These are phyloP conservation scores for Lycopodina hypogea DNA, from an alignment of 37 sponge, comb jelly and placozoan genomes.

Conservation along the genomic window DNA sequence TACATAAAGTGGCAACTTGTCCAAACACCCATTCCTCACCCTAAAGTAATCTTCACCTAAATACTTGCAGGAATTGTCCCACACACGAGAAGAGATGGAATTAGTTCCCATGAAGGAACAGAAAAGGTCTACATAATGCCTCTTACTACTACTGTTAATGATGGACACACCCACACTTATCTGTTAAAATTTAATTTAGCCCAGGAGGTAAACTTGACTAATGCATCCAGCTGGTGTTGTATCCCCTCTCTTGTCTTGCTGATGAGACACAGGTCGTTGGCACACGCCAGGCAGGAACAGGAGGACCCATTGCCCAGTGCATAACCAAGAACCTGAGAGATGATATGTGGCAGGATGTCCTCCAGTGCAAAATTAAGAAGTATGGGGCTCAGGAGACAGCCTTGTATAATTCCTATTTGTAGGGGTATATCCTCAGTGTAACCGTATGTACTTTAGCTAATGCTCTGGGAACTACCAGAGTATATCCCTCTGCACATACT, in stretches of 20 bases:
- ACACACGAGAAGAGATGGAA: no score
- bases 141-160: no score
- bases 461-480: not conserved
- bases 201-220: constrained; percentile 18
- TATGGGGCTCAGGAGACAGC: constrained; percentile 39
- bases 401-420: constrained; percentile 37
- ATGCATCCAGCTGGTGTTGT: not conserved
- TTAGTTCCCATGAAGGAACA: no score
- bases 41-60: no score
- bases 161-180: constrained; percentile 28
- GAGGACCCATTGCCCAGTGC: not conserved
- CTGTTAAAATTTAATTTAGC: constrained; percentile 24
- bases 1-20: no score
- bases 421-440: not conserved
- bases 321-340: not conserved
- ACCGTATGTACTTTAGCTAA: not conserved
- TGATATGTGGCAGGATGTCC: constrained; percentile 3
- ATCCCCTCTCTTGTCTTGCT: not conserved
- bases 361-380: constrained; percentile 36
- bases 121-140: not conserved
- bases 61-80: no score
- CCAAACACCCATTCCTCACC: no score
- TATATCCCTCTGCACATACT: constrained; percentile 25
- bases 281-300: constrained; percentile 7
- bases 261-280: constrained; percentile 26